A percentile compares a stretch with the other conserved stretches of the same genome.
Evolutionary conservation across 2,113 vertebrate genomes (phyloP).

Genomic region (Petrocephalus microphthalmus): DNA sequence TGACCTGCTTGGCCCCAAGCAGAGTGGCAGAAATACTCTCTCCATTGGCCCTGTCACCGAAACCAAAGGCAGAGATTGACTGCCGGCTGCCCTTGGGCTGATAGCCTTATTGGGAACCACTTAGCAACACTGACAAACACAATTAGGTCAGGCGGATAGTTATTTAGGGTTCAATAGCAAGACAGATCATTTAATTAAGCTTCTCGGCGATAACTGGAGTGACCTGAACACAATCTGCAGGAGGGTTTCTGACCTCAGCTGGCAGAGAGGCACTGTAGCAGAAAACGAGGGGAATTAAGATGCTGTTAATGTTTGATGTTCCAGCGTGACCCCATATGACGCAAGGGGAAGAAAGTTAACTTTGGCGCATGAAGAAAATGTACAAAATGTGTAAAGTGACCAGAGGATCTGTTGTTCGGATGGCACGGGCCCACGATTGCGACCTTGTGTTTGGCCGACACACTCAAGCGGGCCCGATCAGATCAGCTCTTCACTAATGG

Average conservation of each 20-base stretch:
- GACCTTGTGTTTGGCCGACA: background rate
- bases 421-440: background rate
- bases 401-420: too few species aligned
- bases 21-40: background rate
- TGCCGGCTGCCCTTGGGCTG: slow-evolving; percentile 34
- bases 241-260: background rate
- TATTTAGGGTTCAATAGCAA: slow-evolving; percentile 34
- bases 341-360: background rate
- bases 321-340: background rate
- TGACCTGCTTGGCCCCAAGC: background rate
- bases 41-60: slow-evolving; percentile 24
- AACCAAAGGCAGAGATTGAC: slow-evolving; percentile 42
- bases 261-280: background rate
- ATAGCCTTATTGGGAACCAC: slow-evolving; percentile 46
- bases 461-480: background rate
- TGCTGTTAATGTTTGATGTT: background rate
- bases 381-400: background rate
- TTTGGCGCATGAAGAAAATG: background rate
- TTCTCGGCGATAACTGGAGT: background rate
- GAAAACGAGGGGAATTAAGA: background rate
- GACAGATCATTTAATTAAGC: slow-evolving; percentile 33
- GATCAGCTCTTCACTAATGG: background rate
- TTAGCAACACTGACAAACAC: slow-evolving; percentile 55
- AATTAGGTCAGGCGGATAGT: slow-evolving; percentile 46
- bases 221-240: slow-evolving; percentile 8